These are phyloP conservation scores for Diarsia dahlii DNA, from an alignment of 2,888 invertebrate genomes.

Conservation along the genomic window DNA sequence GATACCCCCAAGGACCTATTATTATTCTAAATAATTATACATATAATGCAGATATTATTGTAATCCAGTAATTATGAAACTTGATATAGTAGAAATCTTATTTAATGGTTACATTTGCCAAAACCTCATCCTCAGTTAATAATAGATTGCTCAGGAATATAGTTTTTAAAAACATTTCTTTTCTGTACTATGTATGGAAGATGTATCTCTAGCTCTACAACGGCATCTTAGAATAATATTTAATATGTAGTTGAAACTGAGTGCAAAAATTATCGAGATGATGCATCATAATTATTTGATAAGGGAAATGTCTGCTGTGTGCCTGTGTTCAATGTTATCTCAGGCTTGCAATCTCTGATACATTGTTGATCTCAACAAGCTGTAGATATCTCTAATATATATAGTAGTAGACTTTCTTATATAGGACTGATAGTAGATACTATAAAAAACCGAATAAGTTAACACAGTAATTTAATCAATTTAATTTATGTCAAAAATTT, in stretches of 20 bases:
- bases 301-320: neutral
- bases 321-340: neutral
- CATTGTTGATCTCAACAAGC: neutral
- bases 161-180: neutral
- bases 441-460: neutral
- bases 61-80: neutral
- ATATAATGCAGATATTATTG: neutral
- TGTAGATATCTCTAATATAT: neutral
- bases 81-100: neutral
- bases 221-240: neutral
- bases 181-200: neutral
- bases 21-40: too few relatives aligned
- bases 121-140: neutral
- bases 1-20: neutral
- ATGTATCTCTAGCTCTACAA: neutral
- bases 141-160: neutral
- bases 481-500: neutral
- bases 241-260: neutral
- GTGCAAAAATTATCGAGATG: neutral
- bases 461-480: neutral
- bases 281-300: neutral
- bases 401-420: too few relatives aligned
- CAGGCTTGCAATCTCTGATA: slow-evolving; percentile 7
- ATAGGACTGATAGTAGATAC: neutral
- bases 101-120: neutral